Conservation (phyloP, 1,140 invertebrate species). For the Eriocheir sinensis region DNA sequence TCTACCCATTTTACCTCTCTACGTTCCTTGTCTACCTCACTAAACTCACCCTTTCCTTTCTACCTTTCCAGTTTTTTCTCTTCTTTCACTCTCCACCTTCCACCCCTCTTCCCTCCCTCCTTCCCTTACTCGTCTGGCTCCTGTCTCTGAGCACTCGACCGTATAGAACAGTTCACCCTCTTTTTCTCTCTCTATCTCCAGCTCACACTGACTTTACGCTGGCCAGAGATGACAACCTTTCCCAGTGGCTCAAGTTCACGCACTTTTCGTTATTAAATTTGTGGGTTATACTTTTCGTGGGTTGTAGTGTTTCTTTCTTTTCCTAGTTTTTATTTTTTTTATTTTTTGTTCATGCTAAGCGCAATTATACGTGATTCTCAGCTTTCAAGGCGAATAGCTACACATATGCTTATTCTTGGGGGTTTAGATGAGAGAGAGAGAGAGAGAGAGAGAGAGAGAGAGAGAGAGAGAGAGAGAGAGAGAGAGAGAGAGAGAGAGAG, state of each 20-base stretch:
- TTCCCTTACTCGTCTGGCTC: not conserved
- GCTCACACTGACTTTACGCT: not conserved
- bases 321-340: not conserved
- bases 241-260: not conserved
- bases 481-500: not conserved
- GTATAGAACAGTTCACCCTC: not conserved
- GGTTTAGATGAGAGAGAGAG: not conserved
- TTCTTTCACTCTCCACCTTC: not conserved
- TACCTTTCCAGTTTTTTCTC: not conserved
- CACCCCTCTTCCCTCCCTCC: too few relatives aligned
- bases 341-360: not conserved
- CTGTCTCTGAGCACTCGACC: not conserved
- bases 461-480: not conserved
- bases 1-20: not conserved
- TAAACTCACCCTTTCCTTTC: too few relatives aligned
- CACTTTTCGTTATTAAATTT: too few relatives aligned
- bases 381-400: not conserved
- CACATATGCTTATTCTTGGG: too few relatives aligned
- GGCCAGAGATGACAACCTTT: too few relatives aligned
- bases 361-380: not conserved
- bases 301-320: not conserved
- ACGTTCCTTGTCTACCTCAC: not conserved
- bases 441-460: not conserved
- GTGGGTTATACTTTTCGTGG: not conserved
- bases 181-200: not conserved